These are phyloP conservation scores for Metalampra italica DNA, from an alignment of 2,888 invertebrate genomes.

Conservation along the genomic window DNA sequence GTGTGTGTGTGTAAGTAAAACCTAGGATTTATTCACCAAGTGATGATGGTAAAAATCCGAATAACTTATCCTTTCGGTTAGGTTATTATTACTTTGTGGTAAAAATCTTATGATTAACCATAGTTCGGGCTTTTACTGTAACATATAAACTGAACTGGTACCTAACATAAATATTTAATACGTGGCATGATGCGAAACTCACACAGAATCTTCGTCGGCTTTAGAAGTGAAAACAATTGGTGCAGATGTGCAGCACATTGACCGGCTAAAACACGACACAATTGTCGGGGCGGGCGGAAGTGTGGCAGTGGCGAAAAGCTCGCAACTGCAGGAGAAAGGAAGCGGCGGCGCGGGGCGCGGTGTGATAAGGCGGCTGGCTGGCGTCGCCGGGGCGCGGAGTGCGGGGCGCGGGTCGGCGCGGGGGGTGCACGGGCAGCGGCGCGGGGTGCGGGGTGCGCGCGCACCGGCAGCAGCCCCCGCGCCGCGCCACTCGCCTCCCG, in stretches of 20 bases:
- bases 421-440: slow-evolving; percentile 32
- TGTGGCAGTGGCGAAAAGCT: slow-evolving; percentile 76
- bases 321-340: slow-evolving; percentile 77
- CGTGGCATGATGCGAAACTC: too few species aligned
- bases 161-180: too few species aligned
- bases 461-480: slow-evolving; percentile 67
- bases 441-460: slow-evolving; percentile 61
- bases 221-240: slow-evolving; percentile 45
- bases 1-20: too few species aligned
- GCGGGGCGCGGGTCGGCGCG: slow-evolving; percentile 25
- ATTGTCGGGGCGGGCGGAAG: slow-evolving; percentile 70
- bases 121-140: too few species aligned
- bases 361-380: slow-evolving; percentile 73
- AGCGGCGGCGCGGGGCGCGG: slow-evolving; percentile 66
- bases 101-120: too few species aligned
- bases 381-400: slow-evolving; percentile 40
- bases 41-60: too few species aligned
- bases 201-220: slow-evolving; percentile 12
- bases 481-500: slow-evolving; percentile 64
- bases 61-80: too few species aligned
- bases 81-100: too few species aligned
- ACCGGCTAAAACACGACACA: slow-evolving; percentile 60
- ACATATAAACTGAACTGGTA: too few species aligned
- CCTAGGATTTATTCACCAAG: too few species aligned
- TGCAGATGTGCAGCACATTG: slow-evolving; percentile 58